Conservation (phyloP, 2,113 vertebrate species). For the Athene cunicularia region DNA sequence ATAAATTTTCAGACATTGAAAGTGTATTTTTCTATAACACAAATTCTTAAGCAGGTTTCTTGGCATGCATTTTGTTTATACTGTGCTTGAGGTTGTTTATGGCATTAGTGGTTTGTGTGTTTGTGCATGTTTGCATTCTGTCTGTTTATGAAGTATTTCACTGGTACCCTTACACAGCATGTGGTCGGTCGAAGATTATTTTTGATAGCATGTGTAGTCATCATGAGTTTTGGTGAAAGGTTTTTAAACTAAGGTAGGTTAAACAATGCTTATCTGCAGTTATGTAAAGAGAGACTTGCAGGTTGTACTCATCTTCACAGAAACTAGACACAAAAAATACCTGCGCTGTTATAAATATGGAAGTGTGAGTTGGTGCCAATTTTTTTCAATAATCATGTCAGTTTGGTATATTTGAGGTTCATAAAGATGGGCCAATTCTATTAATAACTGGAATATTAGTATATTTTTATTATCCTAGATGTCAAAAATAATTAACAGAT, state of each 20-base stretch:
- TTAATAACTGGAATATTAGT: slow-evolving; percentile 24
- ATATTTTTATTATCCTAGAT: slow-evolving; percentile 37
- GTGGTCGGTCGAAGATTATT: neutral
- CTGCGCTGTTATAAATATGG: neutral
- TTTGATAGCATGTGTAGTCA: neutral
- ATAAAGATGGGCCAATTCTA: neutral
- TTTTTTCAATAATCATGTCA: neutral
- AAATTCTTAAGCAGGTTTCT: slow-evolving; percentile 59
- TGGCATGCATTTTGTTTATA: slow-evolving; percentile 67
- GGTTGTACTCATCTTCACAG: neutral
- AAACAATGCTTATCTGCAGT: neutral
- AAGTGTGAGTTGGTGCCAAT: neutral
- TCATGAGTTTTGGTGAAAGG: slow-evolving; percentile 10
- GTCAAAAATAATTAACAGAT: slow-evolving; percentile 51
- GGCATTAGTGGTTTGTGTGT: slow-evolving; percentile 61
- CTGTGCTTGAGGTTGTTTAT: slow-evolving; percentile 59
- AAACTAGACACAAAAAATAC: neutral
- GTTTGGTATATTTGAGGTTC: neutral
- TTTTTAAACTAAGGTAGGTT: slow-evolving; percentile 1
- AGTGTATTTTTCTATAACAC: slow-evolving; percentile 31
- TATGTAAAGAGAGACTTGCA: neutral
- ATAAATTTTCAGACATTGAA: neutral
- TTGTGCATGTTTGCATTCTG: slow-evolving; percentile 58
- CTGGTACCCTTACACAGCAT: slow-evolving; percentile 56
- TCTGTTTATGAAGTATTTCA: slow-evolving; percentile 48